phyloP scores from a whole-genome alignment of 2,113 vertebrate genomes.

The Narcine bancroftii region DNA sequence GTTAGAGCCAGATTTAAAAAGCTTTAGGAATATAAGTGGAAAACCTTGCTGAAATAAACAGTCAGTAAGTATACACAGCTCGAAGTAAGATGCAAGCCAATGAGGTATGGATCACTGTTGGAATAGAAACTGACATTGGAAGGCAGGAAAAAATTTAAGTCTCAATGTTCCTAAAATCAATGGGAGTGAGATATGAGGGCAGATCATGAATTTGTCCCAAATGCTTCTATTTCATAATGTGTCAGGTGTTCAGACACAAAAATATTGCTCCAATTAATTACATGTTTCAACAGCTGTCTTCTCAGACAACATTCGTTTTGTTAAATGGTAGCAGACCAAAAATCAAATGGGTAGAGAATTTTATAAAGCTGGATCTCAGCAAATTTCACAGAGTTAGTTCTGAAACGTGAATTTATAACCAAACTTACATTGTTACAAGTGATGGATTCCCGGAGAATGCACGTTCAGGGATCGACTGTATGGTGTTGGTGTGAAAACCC shows the following conservation, averaged over 20 bases:
- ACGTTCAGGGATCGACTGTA: conserved; percentile 79
- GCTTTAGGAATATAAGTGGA: neutral
- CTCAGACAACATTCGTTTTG: neutral
- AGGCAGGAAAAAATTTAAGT: neutral
- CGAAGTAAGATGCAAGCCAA: neutral
- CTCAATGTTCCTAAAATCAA: neutral
- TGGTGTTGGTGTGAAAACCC: conserved; percentile 86
- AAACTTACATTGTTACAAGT: conserved; percentile 80
- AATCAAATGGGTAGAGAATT: neutral
- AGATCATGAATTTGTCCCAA: neutral
- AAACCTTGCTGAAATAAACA: neutral
- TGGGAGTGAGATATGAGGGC: neutral
- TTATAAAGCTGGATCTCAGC: neutral
- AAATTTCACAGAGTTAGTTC: neutral
- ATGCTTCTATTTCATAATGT: neutral
- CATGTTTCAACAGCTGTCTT: too few species aligned
- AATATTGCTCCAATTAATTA: neutral
- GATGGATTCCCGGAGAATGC: conserved; percentile 83
- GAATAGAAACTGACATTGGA: neutral
- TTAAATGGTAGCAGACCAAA: neutral
- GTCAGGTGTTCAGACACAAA: neutral
- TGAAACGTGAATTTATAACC: neutral
- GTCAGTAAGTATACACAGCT: neutral
- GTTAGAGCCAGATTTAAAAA: neutral
- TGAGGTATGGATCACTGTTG: neutral